Evolutionary conservation across 1,140 invertebrate genomes (phyloP), one percentile per base, ranked within the genome.

Genomic region (Pachypsylla venusta): DNA sequence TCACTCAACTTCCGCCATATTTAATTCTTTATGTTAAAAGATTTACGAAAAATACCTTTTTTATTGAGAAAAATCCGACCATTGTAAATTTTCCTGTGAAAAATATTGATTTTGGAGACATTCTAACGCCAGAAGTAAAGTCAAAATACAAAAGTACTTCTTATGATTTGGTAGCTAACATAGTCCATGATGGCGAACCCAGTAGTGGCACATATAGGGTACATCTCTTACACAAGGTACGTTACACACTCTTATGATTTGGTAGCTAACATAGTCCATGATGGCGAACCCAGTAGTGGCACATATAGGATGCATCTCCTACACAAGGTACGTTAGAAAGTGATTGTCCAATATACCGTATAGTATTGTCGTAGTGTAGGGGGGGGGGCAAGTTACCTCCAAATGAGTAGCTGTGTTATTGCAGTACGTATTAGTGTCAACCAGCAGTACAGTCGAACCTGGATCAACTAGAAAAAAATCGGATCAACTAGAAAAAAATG

Each of bases 31-130:
- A 95, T 64, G 94, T 98, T 53, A 95, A 96, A 76, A 80, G 97
- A 64, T 99, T 99, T 71, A 98, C 93, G 2, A 99, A 95, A 73
- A 99, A 99, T 71, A 96, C 93, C 25, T 99, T 98, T 74, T 98
- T 96, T 68, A 80, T 95, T 13, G 97, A 99, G 70, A 99, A 99
- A 73, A 99, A 99, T 79, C 93, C 93, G 10, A 99, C 97, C 0
- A 99, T 99, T 70, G 95, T 99, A 0, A 99, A 99, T 74, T 99
- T 99, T 71, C 95, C 96, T 4, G 91, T 99, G 40, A 95, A 92
- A 68, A 93, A 94, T 71, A 87, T 99, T 12, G 96, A 99, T 75
- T 93, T 99, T 75, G 92, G 93, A 10, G 96, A 99, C 67, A 88
- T 97, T 65, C 71, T 99, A 54, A 85, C 87, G 1, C 81, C 87